Conservation (phyloP, 2,888 invertebrate genomes). For the Eupithecia inturbata region DNA sequence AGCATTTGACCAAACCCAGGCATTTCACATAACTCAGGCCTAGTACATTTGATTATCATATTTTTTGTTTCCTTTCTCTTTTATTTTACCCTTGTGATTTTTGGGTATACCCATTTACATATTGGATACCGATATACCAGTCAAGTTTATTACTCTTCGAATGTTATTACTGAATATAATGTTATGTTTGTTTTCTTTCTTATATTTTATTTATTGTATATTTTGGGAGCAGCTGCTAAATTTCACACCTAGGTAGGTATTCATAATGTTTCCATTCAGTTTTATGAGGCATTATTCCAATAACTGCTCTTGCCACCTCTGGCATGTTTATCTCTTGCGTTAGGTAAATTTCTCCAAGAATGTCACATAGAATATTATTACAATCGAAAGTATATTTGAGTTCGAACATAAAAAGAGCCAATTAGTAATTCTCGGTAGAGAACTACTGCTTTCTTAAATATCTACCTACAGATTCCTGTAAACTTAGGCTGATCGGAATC, state of each 20-base stretch:
- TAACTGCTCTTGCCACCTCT: not conserved
- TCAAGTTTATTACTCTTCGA: slow-evolving; percentile 73
- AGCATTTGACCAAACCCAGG: slow-evolving; percentile 45
- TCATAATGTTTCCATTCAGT: not conserved
- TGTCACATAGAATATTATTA: not conserved
- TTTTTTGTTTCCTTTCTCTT: slow-evolving; percentile 68
- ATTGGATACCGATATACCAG: slow-evolving; percentile 77
- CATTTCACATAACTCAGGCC: slow-evolving; percentile 61
- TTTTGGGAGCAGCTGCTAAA: slow-evolving; percentile 20
- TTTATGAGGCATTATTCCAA: not conserved
- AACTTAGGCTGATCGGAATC: not conserved
- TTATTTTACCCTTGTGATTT: slow-evolving; percentile 79
- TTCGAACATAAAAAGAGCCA: not conserved
- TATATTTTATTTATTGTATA: slow-evolving; percentile 49
- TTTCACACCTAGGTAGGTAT: not conserved
- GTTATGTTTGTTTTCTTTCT: slow-evolving; percentile 61
- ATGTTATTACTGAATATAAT: slow-evolving; percentile 59
- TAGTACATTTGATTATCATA: slow-evolving; percentile 79
- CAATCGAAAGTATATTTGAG: not conserved
- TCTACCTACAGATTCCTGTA: not conserved
- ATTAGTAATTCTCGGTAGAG: not conserved
- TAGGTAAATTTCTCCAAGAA: not conserved
- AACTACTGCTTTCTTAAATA: not conserved
- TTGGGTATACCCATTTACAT: slow-evolving; percentile 72
- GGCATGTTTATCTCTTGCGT: not conserved